Conservation (phyloP, 1,140 invertebrate species). For the Drosophila rufa region DNA sequence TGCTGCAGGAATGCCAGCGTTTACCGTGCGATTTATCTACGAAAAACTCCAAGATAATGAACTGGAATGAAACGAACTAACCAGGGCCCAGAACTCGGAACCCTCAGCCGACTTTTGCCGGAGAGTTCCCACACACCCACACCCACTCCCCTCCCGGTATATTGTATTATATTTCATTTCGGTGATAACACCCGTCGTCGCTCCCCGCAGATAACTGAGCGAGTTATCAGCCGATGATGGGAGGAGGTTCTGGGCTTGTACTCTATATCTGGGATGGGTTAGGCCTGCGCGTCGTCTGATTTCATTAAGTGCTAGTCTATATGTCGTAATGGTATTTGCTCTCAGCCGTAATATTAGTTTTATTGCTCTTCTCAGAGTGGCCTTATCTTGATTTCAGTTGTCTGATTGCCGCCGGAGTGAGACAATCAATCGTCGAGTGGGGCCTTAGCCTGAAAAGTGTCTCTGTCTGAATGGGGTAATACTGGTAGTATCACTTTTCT, state of each 20-base stretch:
- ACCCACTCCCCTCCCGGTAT: slow-evolving; percentile 23
- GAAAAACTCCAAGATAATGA: slow-evolving; percentile 80
- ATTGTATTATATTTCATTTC: slow-evolving; percentile 80
- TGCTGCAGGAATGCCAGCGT: slow-evolving; percentile 59
- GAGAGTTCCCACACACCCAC: slow-evolving; percentile 13
- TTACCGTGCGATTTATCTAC: slow-evolving; percentile 74
- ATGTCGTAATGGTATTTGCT: slow-evolving; percentile 49
- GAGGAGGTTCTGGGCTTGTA: slow-evolving; percentile 10
- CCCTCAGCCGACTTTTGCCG: slow-evolving; percentile 29
- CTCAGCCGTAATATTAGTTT: slow-evolving; percentile 23
- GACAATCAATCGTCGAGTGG: slow-evolving; percentile 26
- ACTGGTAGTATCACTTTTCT: slow-evolving; percentile 9
- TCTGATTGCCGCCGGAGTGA: slow-evolving; percentile 24
- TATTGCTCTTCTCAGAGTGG: slow-evolving; percentile 17
- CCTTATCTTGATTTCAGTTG: slow-evolving; percentile 39
- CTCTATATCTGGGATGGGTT: slow-evolving; percentile 31
- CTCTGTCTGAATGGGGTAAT: slow-evolving; percentile 2
- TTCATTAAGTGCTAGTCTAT: slow-evolving; percentile 55
- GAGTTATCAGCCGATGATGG: slow-evolving; percentile 43
- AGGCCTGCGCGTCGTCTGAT: slow-evolving; percentile 36
- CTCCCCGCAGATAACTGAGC: slow-evolving; percentile 39
- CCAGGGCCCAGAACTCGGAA: slow-evolving; percentile 10
- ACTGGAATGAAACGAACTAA: slow-evolving; percentile 51
- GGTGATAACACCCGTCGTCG: slow-evolving; percentile 52
- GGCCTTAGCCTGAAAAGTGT: slow-evolving; percentile 29